Evolutionary conservation across 1,140 invertebrate genomes (phyloP).

Genomic region (Trichomalopsis sarcophagae): DNA sequence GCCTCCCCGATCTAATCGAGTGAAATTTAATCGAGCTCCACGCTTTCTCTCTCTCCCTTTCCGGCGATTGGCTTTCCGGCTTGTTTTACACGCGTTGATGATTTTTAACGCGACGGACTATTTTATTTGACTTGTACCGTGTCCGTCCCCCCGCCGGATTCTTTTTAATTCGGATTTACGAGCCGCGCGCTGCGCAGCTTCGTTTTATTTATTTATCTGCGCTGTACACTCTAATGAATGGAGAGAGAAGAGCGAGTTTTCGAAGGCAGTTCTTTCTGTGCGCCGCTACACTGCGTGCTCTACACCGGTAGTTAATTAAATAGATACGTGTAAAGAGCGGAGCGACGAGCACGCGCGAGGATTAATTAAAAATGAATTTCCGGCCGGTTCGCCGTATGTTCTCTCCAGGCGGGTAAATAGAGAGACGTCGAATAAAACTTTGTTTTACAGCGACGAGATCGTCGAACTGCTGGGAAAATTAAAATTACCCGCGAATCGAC

Average conservation of each 20-base stretch:
- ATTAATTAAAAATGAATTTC: constrained; percentile 5
- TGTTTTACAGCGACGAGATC: neutral
- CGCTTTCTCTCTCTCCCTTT: neutral
- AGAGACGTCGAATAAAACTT: neutral
- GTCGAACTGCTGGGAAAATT: neutral
- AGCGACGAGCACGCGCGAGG: neutral
- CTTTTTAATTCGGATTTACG: constrained; percentile 42
- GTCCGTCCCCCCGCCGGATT: neutral
- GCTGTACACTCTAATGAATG: neutral
- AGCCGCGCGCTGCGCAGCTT: neutral
- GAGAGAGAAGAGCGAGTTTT: neutral
- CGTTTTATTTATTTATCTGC: neutral
- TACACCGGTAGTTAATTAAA: neutral
- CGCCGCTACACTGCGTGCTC: neutral
- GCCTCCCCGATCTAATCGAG: constrained; percentile 36
- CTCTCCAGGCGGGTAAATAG: neutral
- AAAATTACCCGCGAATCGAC: neutral
- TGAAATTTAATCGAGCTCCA: constrained; percentile 42
- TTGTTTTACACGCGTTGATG: constrained; percentile 45
- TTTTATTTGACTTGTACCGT: constrained; percentile 37
- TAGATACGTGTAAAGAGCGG: neutral
- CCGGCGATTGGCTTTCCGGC: constrained; percentile 34
- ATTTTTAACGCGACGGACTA: constrained; percentile 27
- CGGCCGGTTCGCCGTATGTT: neutral
- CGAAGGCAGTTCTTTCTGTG: neutral